A percentile compares a stretch with the other conserved stretches of the same genome.
Conservation (phyloP, 2,888 invertebrate species). For the Brassicogethes aeneus region DNA sequence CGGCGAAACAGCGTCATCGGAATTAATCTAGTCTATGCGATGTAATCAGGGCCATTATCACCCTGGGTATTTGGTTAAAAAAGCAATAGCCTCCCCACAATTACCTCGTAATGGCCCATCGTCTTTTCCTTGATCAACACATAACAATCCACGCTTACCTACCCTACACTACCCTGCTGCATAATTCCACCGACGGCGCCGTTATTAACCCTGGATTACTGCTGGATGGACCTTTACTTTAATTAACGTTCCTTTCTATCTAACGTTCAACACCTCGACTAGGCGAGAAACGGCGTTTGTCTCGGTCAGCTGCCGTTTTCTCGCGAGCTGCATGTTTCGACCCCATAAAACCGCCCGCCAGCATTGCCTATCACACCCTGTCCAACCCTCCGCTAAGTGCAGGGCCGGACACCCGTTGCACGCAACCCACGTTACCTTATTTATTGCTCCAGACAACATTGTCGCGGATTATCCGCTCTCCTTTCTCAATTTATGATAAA, state of each 20-base stretch:
- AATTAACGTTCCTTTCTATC: too few species aligned
- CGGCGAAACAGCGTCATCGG: conserved; percentile 19
- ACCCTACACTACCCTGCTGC: conserved; percentile 22
- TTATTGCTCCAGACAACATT: conserved; percentile 12
- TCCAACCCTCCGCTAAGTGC: conserved; percentile 24
- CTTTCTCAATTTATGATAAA: not conserved
- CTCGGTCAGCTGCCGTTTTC: conserved; percentile 27
- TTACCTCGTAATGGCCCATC: conserved; percentile 38
- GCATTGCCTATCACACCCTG: conserved; percentile 22
- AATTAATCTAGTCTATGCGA: conserved; percentile 37
- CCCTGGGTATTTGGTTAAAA: conserved; percentile 44
- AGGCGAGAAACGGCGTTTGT: conserved; percentile 20
- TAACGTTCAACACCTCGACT: conserved; percentile 21
- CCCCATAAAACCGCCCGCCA: conserved; percentile 25
- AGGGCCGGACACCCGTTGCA: conserved; percentile 24
- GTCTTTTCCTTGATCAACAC: conserved; percentile 41
- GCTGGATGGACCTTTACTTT: conserved; percentile 18
- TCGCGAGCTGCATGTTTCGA: conserved; percentile 29
- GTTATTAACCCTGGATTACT: conserved; percentile 17
- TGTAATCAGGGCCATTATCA: conserved; percentile 40
- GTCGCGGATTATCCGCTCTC: not conserved
- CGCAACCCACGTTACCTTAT: conserved; percentile 18
- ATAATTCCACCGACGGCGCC: conserved; percentile 19
- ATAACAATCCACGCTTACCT: conserved; percentile 37
- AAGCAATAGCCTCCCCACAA: conserved; percentile 42